Conservation (phyloP, 2,888 invertebrate species). For the Leucania comma region DNA sequence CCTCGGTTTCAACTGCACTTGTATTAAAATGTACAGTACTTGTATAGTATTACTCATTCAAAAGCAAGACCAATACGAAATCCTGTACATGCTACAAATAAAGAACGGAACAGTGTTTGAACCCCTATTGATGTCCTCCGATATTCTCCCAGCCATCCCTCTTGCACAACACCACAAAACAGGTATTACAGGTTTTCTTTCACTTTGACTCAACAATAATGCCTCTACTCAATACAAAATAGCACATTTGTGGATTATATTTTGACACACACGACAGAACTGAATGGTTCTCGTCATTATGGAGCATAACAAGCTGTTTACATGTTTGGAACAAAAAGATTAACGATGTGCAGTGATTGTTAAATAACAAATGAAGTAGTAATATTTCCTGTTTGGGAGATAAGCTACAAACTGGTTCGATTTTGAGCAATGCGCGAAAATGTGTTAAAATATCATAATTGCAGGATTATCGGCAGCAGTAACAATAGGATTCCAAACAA, state of each 20-base stretch:
- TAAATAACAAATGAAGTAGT: slow-evolving; percentile 31
- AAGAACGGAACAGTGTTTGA: background rate
- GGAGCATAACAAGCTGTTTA: slow-evolving; percentile 6
- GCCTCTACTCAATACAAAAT: slow-evolving; percentile 30
- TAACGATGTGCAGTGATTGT: slow-evolving; percentile 28
- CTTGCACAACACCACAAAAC: slow-evolving; percentile 45
- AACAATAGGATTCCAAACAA: background rate
- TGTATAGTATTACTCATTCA: background rate
- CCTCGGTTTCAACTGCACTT: too few species aligned
- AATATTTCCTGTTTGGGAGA: slow-evolving; percentile 48
- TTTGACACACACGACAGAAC: slow-evolving; percentile 31
- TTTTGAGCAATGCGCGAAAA: slow-evolving; percentile 11
- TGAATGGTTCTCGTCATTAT: slow-evolving; percentile 20
- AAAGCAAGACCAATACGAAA: slow-evolving; percentile 8
- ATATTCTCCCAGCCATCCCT: slow-evolving; percentile 31
- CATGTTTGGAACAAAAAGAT: slow-evolving; percentile 44
- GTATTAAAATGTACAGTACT: too few species aligned
- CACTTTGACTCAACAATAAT: slow-evolving; percentile 35
- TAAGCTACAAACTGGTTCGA: slow-evolving; percentile 55
- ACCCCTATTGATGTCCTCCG: slow-evolving; percentile 39
- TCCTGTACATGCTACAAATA: background rate
- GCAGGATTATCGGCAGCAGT: background rate
- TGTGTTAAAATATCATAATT: slow-evolving; percentile 7
- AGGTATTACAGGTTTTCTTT: slow-evolving; percentile 59
- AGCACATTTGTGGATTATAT: slow-evolving; percentile 54